phyloP scores from a whole-genome alignment of 2,113 vertebrate genomes.

The Podiceps cristatus region DNA sequence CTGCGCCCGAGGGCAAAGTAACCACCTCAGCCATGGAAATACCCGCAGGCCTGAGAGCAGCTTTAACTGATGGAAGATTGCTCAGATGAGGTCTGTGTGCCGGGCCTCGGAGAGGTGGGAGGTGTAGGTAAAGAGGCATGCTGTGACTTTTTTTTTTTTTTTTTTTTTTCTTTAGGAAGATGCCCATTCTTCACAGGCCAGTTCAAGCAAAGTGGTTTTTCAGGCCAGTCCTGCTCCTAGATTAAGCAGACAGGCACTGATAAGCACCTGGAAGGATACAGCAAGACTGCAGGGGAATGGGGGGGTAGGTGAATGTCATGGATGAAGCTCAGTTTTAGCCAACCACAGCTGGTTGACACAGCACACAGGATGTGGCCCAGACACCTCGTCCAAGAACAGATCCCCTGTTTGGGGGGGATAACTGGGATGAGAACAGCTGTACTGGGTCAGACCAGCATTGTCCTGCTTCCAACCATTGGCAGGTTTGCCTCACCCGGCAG shows the following conservation, averaged over 20 bases:
- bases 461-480: not conserved
- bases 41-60: not conserved
- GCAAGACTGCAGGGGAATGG: too few relatives aligned
- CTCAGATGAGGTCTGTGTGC: not conserved
- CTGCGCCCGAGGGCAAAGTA: not conserved
- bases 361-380: not conserved
- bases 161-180: not conserved
- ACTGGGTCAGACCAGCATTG: not conserved
- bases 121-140: not conserved
- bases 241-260: not conserved
- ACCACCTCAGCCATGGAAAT: not conserved
- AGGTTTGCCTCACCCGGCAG: not conserved
- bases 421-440: not conserved
- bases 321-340: not conserved
- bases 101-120: not conserved
- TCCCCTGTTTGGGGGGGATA: not conserved
- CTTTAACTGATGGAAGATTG: not conserved
- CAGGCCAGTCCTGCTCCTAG: not conserved
- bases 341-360: not conserved
- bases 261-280: not conserved
- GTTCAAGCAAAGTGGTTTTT: not conserved
- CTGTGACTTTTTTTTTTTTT: not conserved
- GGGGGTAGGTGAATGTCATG: not conserved
- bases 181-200: not conserved
- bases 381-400: not conserved